Evolutionary conservation across 2,888 invertebrate genomes (phyloP), one percentile per base, ranked within the genome.

Genomic region (Pollenia amentaria): DNA sequence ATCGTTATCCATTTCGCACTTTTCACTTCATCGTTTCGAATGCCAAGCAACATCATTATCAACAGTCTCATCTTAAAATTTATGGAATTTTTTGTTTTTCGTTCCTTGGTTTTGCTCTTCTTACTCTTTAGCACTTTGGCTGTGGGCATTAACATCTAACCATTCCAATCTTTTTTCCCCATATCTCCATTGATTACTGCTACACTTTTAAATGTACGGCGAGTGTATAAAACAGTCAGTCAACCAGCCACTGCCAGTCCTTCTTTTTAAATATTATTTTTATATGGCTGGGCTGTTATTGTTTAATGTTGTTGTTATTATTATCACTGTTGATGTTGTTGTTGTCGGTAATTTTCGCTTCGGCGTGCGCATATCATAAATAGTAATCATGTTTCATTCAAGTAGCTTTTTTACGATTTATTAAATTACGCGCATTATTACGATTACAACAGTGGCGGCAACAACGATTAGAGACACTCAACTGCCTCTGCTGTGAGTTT

Each of bases 361-460:
- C 87, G 80, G 85, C 85, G 87, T 85, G 84, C 85, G 86, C 84
- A 88, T 88, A 89, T 89, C 89, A 89, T 89, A 89, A 89, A 89
- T 89, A 85, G 89, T 88, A 88, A 89, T 89, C 88, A 89, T 88
- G 88, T 89, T 89, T 88, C 89, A 89, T 89, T 89, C 88, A 89
- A 89, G 89, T 89, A 89, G 89, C 89, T 88, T 89, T 87, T 87
- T 89, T 88, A 89, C 89, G 89, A 89, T 89, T 89, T 89, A 89
- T 89, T 88, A 88, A 89, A 89, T 89, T 89, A 89, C 88, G 88
- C 88, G 88, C 88, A 89, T 88, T 89, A 88, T 89, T 88, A 88
- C 89, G 85, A 88, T 88, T 89, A 88, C 88, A 88, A 88, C 88
- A 88, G 85, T 87, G 87, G 88, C 88, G 87, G 86, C 89, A 88